phyloP scores from a whole-genome alignment of 2,113 vertebrate genomes.

The Periophthalmodon schlosseri region DNA sequence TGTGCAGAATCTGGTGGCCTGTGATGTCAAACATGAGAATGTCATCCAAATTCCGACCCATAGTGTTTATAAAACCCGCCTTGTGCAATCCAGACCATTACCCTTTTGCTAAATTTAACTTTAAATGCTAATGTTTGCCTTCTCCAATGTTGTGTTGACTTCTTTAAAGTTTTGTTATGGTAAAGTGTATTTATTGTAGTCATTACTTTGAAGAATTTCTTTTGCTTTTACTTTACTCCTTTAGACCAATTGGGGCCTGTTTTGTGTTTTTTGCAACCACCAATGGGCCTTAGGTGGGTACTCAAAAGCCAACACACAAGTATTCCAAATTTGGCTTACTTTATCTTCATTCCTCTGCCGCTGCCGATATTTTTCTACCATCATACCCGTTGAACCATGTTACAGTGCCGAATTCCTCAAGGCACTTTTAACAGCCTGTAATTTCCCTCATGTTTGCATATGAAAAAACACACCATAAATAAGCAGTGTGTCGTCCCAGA shows the following conservation, averaged over 20 bases:
- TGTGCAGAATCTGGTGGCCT: not conserved
- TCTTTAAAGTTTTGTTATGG: not conserved
- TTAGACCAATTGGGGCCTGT: too few relatives aligned
- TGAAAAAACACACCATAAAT: not conserved
- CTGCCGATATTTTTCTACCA: not conserved
- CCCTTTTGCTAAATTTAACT: not conserved
- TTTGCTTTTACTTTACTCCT: not conserved
- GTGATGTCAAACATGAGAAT: constrained; percentile 3
- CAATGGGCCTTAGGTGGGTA: not conserved
- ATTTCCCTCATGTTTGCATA: constrained; percentile 31
- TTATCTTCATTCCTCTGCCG: not conserved
- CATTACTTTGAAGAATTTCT: not conserved
- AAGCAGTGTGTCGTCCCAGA: not conserved
- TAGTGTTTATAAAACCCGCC: not conserved
- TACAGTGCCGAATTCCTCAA: not conserved
- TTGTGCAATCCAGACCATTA: not conserved
- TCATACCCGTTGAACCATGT: constrained; percentile 8
- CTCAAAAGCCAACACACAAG: too few relatives aligned
- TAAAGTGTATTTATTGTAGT: not conserved
- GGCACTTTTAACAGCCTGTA: not conserved
- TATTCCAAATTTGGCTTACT: not conserved
- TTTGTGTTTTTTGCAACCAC: too few relatives aligned
- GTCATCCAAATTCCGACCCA: not conserved
- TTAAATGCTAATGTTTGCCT: not conserved
- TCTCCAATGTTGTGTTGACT: not conserved